Evolutionary conservation across 2,888 invertebrate species (phyloP).

Genomic region (Neocrepidodera transversa): DNA sequence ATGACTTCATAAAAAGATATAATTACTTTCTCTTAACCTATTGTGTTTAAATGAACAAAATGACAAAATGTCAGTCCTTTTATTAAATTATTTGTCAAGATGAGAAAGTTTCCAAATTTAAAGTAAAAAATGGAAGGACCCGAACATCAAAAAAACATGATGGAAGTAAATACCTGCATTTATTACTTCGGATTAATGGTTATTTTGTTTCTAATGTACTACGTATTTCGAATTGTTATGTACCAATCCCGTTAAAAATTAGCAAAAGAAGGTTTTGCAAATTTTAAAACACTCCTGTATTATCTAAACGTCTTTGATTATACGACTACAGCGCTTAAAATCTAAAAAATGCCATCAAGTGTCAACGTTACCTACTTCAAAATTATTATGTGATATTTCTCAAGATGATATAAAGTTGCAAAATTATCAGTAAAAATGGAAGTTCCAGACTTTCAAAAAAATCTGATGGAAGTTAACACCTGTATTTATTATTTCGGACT

Average conservation of each 20-base stretch:
- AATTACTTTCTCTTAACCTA: too few species aligned
- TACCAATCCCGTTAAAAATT: too few species aligned
- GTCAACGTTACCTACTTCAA: background rate
- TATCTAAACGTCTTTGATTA: too few species aligned
- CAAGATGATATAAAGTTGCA: slow-evolving; percentile 3
- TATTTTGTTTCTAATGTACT: slow-evolving; percentile 38
- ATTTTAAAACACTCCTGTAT: too few species aligned
- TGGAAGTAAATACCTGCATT: slow-evolving; percentile 41
- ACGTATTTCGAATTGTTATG: slow-evolving; percentile 32
- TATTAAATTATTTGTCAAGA: background rate
- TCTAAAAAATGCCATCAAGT: background rate
- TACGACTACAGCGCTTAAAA: too few species aligned
- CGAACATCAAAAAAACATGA: background rate
- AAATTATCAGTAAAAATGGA: slow-evolving; percentile 5
- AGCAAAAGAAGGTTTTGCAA: too few species aligned
- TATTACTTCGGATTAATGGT: slow-evolving; percentile 45
- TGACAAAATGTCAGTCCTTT: too few species aligned
- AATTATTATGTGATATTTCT: background rate
- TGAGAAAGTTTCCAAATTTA: slow-evolving; percentile 13
- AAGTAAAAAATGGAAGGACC: background rate
- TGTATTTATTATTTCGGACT: slow-evolving; percentile 47
- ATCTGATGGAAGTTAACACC: slow-evolving; percentile 33
- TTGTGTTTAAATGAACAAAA: too few species aligned
- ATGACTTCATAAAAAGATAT: too few species aligned
- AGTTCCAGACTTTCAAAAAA: background rate